A percentile compares a stretch with the other conserved stretches of the same genome.
Evolutionary conservation across 2,888 invertebrate genomes (phyloP).

Genomic region (Drosophila algonquin): DNA sequence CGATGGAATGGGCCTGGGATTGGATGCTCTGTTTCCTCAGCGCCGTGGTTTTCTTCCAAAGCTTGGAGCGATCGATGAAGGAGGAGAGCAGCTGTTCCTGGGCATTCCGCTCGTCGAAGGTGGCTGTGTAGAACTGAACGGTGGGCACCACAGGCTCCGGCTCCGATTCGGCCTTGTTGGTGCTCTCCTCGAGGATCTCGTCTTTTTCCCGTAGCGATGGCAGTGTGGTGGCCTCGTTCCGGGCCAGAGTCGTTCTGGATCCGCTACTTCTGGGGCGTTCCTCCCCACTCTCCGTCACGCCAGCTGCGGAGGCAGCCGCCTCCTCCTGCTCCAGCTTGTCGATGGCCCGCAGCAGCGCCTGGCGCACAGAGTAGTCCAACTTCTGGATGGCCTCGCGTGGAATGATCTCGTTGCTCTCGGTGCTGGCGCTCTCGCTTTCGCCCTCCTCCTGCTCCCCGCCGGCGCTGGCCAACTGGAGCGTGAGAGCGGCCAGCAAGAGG

Average conservation of each 20-base stretch:
- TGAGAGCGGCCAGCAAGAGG: slow-evolving; percentile 63
- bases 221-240: slow-evolving; percentile 48
- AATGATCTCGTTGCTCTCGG: slow-evolving; percentile 84
- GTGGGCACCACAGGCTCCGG: slow-evolving; percentile 83
- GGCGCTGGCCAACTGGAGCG: slow-evolving; percentile 57
- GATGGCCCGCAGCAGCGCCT: slow-evolving; percentile 90
- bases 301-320: slow-evolving; percentile 76
- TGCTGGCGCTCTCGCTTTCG: slow-evolving; percentile 69
- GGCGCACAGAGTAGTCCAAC: slow-evolving; percentile 89
- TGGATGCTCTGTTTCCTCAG: slow-evolving; percentile 48
- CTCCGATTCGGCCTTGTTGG: slow-evolving; percentile 78
- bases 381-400: slow-evolving; percentile 85
- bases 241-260: slow-evolving; percentile 14
- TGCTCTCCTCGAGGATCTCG: slow-evolving; percentile 85
- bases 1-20: slow-evolving; percentile 28
- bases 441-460: slow-evolving; percentile 17
- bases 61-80: slow-evolving; percentile 79
- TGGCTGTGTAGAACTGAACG: slow-evolving; percentile 86
- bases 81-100: slow-evolving; percentile 80
- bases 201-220: slow-evolving; percentile 65
- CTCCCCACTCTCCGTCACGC: slow-evolving; percentile 51
- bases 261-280: slow-evolving; percentile 38
- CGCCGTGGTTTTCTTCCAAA: slow-evolving; percentile 67
- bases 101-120: slow-evolving; percentile 80
- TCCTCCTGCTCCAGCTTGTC: slow-evolving; percentile 89